These are phyloP conservation scores for Zaprionus kolodkinae DNA, from an alignment of 1,140 invertebrate genomes.

Conservation along the genomic window DNA sequence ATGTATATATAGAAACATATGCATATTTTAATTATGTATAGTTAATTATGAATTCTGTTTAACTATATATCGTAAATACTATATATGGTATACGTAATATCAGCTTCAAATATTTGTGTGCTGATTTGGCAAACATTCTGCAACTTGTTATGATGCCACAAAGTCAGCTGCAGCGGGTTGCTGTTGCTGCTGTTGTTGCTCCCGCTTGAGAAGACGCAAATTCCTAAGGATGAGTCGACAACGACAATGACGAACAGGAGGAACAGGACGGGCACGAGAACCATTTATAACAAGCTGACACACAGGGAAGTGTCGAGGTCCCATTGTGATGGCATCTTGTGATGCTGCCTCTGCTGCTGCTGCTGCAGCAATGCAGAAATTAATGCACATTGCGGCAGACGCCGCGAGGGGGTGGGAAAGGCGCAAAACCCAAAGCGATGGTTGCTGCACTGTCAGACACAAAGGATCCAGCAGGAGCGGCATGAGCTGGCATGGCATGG, in stretches of 20 bases:
- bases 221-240: constrained; percentile 56
- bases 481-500: neutral
- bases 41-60: neutral
- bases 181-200: constrained; percentile 25
- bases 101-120: neutral
- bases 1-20: no score
- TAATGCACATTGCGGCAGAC: constrained; percentile 61
- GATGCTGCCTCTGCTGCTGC: constrained; percentile 4
- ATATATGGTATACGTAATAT: neutral
- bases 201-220: constrained; percentile 61
- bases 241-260: constrained; percentile 6
- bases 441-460: constrained; percentile 61
- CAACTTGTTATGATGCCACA: constrained; percentile 24
- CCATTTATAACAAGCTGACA: constrained; percentile 78
- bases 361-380: constrained; percentile 63
- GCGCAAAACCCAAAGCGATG: constrained; percentile 46
- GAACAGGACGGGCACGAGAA: constrained; percentile 26
- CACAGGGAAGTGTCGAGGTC: constrained; percentile 42
- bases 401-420: constrained; percentile 27
- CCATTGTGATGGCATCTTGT: constrained; percentile 51
- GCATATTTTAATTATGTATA: no score
- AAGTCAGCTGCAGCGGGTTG: constrained; percentile 39
- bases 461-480: constrained; percentile 54
- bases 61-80: neutral
- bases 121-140: neutral